Conservation (phyloP, 92 coral and sea anemone species). For the Palythoa grandiflora region DNA sequence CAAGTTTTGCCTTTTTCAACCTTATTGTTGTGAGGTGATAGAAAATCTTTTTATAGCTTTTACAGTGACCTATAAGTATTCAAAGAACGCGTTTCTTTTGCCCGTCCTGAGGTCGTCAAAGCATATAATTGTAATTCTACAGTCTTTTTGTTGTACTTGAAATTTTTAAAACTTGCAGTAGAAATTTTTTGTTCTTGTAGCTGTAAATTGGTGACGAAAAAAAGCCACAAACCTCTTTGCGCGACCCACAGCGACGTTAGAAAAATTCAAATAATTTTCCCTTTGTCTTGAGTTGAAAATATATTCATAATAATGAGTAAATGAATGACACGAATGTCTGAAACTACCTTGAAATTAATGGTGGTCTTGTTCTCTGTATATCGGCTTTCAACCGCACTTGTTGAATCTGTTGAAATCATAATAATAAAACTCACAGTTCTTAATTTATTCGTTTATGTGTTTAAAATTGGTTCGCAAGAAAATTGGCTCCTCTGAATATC, state of each 20-base stretch:
- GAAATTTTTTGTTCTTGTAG: too few species aligned
- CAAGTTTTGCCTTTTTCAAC: too few species aligned
- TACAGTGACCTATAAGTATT: too few species aligned
- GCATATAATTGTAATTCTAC: too few species aligned
- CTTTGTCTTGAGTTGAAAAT: neutral
- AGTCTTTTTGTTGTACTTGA: too few species aligned
- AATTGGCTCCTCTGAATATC: neutral
- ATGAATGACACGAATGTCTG: neutral
- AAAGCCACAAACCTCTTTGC: too few species aligned
- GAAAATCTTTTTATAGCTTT: too few species aligned
- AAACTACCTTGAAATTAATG: neutral
- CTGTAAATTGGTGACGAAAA: neutral
- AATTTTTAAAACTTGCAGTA: too few species aligned
- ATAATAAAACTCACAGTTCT: neutral
- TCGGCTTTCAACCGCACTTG: neutral
- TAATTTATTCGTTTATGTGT: neutral
- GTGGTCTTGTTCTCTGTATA: neutral
- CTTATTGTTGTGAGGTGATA: too few species aligned
- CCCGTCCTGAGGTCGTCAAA: too few species aligned
- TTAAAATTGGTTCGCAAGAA: neutral
- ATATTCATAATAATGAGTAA: neutral
- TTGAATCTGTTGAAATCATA: neutral
- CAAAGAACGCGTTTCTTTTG: too few species aligned
- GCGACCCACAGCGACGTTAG: neutral
- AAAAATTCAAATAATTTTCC: conserved; percentile 2